Percentiles rank a stretch among this genome's conserved stretches.
Evolutionary conservation across 2,888 invertebrate species (phyloP).

Genomic region (Habroteleia sp.): DNA sequence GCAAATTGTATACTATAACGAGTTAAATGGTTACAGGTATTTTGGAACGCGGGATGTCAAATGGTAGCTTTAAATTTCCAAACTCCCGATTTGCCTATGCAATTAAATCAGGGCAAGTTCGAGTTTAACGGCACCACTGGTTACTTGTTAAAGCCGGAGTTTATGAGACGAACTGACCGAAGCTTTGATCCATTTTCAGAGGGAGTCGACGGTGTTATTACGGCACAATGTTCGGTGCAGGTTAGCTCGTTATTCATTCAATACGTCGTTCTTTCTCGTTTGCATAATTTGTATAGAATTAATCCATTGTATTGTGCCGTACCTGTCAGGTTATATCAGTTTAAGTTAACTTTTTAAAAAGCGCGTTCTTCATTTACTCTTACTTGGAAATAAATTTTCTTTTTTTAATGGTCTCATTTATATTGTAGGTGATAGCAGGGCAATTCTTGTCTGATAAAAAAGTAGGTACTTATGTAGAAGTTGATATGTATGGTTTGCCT

Average conservation of each 20-base stretch:
- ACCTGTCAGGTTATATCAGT: too few species aligned
- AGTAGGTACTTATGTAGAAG: slow-evolving; percentile 88
- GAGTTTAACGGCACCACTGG: slow-evolving; percentile 87
- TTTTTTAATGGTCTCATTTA: background rate
- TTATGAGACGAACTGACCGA: slow-evolving; percentile 86
- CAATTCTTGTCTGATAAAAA: slow-evolving; percentile 87
- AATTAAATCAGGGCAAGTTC: slow-evolving; percentile 88
- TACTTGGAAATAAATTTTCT: too few species aligned
- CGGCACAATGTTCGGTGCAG: slow-evolving; percentile 86
- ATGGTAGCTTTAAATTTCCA: slow-evolving; percentile 89
- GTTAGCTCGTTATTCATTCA: slow-evolving; percentile 76
- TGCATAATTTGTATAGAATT: too few species aligned
- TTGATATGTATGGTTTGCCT: slow-evolving; percentile 88
- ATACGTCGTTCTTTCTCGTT: too few species aligned
- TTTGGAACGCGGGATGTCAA: slow-evolving; percentile 89
- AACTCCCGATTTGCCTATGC: slow-evolving; percentile 87
- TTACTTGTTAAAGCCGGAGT: slow-evolving; percentile 87
- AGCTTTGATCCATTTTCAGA: slow-evolving; percentile 88
- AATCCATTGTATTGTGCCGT: too few species aligned
- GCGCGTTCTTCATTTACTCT: too few species aligned
- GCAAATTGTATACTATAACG: background rate
- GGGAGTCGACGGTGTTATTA: slow-evolving; percentile 88
- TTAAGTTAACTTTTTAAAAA: too few species aligned
- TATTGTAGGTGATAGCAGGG: slow-evolving; percentile 84
- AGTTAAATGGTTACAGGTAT: slow-evolving; percentile 82